These are phyloP conservation scores for Caenorhabditis doughertyi DNA, from an alignment of 2,888 invertebrate species.

Conservation along the genomic window DNA sequence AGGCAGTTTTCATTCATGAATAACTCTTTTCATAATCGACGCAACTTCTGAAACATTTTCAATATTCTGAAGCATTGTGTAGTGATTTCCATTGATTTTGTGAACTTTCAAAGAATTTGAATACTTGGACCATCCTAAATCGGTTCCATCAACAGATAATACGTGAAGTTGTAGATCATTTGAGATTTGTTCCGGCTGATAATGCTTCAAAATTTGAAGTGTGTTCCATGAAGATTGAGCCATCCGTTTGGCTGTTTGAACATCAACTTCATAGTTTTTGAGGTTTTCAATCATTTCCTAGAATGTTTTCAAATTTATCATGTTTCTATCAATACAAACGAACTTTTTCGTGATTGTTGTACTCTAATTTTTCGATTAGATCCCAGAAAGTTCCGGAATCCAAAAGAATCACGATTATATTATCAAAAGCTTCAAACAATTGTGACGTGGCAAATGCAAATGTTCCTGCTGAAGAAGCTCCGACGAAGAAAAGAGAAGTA, in stretches of 20 bases:
- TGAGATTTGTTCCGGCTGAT: background rate
- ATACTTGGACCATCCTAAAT: slow-evolving; percentile 68
- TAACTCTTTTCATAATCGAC: background rate
- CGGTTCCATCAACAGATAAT: slow-evolving; percentile 67
- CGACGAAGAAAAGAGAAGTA: slow-evolving; percentile 49
- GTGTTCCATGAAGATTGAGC: slow-evolving; percentile 47
- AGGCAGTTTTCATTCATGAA: background rate
- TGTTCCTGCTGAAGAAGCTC: slow-evolving; percentile 70
- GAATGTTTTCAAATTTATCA: too few relatives aligned
- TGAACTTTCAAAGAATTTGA: slow-evolving; percentile 12
- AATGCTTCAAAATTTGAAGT: slow-evolving; percentile 51
- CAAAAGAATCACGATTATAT: slow-evolving; percentile 20
- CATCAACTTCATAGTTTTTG: slow-evolving; percentile 34
- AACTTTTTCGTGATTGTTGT: slow-evolving; percentile 47
- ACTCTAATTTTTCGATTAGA: slow-evolving; percentile 27
- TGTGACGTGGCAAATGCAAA: slow-evolving; percentile 62
- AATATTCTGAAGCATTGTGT: slow-evolving; percentile 51
- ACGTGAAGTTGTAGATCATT: slow-evolving; percentile 16
- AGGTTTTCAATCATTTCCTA: slow-evolving; percentile 51
- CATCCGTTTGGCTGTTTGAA: background rate
- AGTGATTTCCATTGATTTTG: slow-evolving; percentile 55
- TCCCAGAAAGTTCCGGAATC: slow-evolving; percentile 63
- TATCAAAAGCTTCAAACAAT: background rate
- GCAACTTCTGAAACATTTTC: slow-evolving; percentile 16
- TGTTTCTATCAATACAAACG: too few relatives aligned